Percentiles rank a stretch among this genome's conserved stretches.
Evolutionary conservation across 1,140 invertebrate genomes (phyloP).

Genomic region (Polypedilum pembai): DNA sequence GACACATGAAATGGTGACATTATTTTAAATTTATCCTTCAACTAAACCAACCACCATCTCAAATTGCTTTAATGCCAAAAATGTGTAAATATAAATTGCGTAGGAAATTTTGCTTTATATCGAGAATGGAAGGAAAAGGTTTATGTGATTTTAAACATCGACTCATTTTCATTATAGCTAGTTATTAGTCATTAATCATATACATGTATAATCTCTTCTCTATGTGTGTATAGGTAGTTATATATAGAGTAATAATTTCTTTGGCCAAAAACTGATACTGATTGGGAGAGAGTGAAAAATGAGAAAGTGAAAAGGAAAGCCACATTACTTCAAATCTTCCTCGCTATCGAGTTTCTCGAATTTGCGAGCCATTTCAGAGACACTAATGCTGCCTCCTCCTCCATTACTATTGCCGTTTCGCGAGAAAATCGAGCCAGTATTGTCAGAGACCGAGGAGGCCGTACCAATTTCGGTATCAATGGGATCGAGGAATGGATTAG

Average conservation of each 20-base stretch:
- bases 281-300: background rate
- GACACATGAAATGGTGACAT: background rate
- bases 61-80: background rate
- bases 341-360: slow-evolving; percentile 25
- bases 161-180: background rate
- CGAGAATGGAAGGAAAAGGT: background rate
- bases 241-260: background rate
- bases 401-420: slow-evolving; percentile 29
- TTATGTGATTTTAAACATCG: background rate
- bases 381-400: background rate
- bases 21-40: background rate
- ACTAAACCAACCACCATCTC: too few species aligned
- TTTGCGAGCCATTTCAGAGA: slow-evolving; percentile 4
- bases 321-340: slow-evolving; percentile 17
- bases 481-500: slow-evolving; percentile 40
- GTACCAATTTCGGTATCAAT: background rate
- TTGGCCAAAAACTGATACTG: slow-evolving; percentile 26
- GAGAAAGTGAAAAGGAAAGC: background rate
- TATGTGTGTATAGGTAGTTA: background rate
- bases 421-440: slow-evolving; percentile 35
- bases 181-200: too few species aligned
- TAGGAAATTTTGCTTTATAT: background rate
- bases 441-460: background rate
- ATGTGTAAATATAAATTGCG: background rate
- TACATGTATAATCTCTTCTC: background rate